Evolutionary conservation across 2,113 vertebrate genomes (phyloP).

Genomic region (Xiphophorus couchianus): DNA sequence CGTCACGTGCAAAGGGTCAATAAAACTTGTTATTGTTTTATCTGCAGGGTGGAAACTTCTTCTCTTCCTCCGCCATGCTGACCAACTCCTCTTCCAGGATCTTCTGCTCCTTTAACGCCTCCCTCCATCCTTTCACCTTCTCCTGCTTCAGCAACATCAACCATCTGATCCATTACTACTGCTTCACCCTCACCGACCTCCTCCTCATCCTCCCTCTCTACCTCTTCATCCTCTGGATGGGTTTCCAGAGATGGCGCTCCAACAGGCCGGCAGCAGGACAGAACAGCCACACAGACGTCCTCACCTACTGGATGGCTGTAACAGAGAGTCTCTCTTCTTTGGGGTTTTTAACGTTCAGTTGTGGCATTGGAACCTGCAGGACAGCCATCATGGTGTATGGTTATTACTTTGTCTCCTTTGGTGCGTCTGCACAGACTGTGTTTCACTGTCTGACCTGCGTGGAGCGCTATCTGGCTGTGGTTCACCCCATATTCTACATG

Average conservation of each 20-base stretch:
- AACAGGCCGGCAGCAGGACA: not conserved
- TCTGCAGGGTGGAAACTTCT: not conserved
- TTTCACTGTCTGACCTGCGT: constrained; percentile 17
- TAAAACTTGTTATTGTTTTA: too few species aligned
- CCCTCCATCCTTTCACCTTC: not conserved
- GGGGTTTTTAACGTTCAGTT: not conserved
- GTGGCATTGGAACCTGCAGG: accelerated
- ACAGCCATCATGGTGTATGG: accelerated
- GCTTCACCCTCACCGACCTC: not conserved
- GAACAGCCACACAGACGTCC: constrained; percentile 16
- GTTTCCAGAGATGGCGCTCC: not conserved
- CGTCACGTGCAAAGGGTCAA: too few species aligned
- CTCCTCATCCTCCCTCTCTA: constrained; percentile 8
- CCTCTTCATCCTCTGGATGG: not conserved
- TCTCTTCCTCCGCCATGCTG: constrained; percentile 1
- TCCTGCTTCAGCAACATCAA: not conserved
- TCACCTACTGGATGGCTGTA: not conserved
- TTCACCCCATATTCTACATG: constrained; percentile 8
- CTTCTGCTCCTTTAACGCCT: not conserved
- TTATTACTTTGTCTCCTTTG: accelerated
- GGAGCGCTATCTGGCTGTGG: constrained; percentile 3
- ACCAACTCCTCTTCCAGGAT: constrained; percentile 2
- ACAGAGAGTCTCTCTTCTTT: not conserved
- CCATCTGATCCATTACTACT: not conserved
- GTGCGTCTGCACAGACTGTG: not conserved